These are phyloP conservation scores for Oscheius sp. DNA, from an alignment of 1,140 invertebrate genomes.

Conservation along the genomic window DNA sequence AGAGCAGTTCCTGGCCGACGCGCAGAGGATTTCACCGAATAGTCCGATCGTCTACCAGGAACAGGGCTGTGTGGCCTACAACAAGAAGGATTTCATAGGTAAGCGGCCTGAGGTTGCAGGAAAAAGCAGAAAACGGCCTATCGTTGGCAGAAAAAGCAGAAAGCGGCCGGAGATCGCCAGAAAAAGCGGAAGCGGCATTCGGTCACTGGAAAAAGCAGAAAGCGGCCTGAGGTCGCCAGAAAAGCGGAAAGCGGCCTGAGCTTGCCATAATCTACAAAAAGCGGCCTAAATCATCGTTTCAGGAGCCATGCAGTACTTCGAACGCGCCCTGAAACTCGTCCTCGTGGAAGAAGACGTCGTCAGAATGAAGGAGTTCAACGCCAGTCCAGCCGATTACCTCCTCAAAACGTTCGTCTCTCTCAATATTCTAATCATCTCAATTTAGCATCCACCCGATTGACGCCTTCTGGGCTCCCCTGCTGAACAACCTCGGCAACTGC, in stretches of 20 bases:
- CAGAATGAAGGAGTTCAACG: conserved; percentile 28
- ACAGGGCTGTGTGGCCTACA: conserved; percentile 42
- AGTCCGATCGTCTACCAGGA: conserved; percentile 51
- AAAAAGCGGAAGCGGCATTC: no score
- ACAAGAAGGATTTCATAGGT: conserved; percentile 42
- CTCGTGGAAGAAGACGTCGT: not conserved
- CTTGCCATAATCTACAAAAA: conserved; percentile 1
- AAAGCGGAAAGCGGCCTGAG: no score
- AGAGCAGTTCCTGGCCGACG: conserved; percentile 45
- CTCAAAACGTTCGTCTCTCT: not conserved
- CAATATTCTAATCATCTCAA: not conserved
- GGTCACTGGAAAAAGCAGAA: no score
- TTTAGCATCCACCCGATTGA: conserved; percentile 14
- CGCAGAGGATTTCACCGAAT: conserved; percentile 32
- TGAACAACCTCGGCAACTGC: conserved; percentile 48
- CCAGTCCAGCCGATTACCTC: conserved; percentile 23
- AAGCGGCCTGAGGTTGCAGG: no score
- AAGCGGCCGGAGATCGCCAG: no score
- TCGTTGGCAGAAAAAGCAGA: no score
- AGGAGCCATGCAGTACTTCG: conserved; percentile 41
- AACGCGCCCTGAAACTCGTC: conserved; percentile 21
- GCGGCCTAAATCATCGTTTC: conserved; percentile 25
- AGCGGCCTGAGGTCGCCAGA: no score
- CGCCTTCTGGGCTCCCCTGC: conserved; percentile 51
- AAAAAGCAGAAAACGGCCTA: no score